Evolutionary conservation across 2,113 vertebrate species (phyloP), one percentile per base, ranked within the genome.

Genomic region (Nothocercus nigrocapillus): DNA sequence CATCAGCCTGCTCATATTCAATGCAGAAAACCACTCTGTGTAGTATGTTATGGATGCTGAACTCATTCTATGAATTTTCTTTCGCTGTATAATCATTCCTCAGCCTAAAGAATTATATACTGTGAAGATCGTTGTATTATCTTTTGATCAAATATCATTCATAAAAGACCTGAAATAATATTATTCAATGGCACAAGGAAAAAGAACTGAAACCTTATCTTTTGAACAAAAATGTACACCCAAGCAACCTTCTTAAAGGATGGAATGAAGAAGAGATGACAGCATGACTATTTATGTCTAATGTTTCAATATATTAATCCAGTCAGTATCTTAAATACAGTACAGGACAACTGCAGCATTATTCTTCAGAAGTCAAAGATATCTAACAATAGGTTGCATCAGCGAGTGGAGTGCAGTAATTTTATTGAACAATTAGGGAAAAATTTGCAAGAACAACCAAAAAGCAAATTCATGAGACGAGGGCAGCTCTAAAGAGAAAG

Each of bases 161-260:
- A 88, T n/a, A 38, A 42, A 85, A 89, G n/a, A 74, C 15, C 18
- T 81, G 21, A 85, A 94, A 88, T 67, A 93, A 85, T 64, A 94
- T 42, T 49, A 74, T 13, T 63, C 40, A 36, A 4, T 78, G 36
- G 44, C 21, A 81, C 81, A 83, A 70, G 7, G 18, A 85, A 88
- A 80, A 80, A 62, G 63, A 88, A 79, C 16, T 20, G 8, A 80
- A 89, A 76, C 9, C 8, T 34, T 34, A 5, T 30, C 32, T 77
- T 58, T 3, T 62, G 63, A 30, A 36, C 36, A 40, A 12, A 25
- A 38, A 9, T 4, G 64, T 38, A 36, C n/a, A 76, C 16, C 18
- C 30, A 91, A 83, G 19, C 4, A 72, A 88, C 7, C 36, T 72
- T 67, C 42, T 68, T 36, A 59, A 14, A 68, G 36, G 22, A 73